Base-by-base conservation (phyloP, 2,797 vertebrate genomes). In the Dicrostonyx torquatus region DNA sequence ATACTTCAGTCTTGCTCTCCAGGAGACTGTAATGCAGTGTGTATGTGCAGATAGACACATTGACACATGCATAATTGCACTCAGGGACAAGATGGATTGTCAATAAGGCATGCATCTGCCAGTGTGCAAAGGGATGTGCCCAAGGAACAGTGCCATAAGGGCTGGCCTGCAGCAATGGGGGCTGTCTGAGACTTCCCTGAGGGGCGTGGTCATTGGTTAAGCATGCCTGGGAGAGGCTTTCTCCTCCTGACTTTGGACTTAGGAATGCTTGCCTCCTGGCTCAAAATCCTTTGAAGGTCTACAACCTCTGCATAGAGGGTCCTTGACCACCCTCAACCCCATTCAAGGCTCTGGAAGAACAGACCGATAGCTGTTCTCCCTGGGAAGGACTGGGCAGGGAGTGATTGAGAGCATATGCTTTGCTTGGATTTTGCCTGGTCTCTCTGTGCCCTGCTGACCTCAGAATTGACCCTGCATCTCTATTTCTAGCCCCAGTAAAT, bases 381-480 rank as follows among this genome's bases (percentile, higher is more conserved):
- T 55, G 26, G 72, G 58, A 86, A 55, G 68, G 60, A 31, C 50
- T 87, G 24, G 34, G 37, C 6, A 48, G 53, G n/a, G 50, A 50
- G 62, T 53, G 14, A 60, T 75, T 89, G 37, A 18, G 45, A 45
- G 22, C 29, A 48, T 43, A 26, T 15, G 45, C 29, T 70, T 58
- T 70, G 89, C 89, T 90, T 37, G 15, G 50, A 90, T 72, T 45
- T n/a, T 78, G 29, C 66, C 24, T 15, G 45, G 55, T 72, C 45
- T 29, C 0, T 45, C 53, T 53, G 2, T 34, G n/a, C 83, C 43
- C 37, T 34, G 0, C 14, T 37, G 58, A 26, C 11, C 26, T 40
- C 3, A 0, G n/a, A 77, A 22, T 60, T 24, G 37, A 48, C 60
- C 48, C 3, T 43, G 22, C 18, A 5, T 58, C 53, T 78, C 76